phyloP scores from a whole-genome alignment of 2,113 vertebrate species.

The Actenoides hombroni region DNA sequence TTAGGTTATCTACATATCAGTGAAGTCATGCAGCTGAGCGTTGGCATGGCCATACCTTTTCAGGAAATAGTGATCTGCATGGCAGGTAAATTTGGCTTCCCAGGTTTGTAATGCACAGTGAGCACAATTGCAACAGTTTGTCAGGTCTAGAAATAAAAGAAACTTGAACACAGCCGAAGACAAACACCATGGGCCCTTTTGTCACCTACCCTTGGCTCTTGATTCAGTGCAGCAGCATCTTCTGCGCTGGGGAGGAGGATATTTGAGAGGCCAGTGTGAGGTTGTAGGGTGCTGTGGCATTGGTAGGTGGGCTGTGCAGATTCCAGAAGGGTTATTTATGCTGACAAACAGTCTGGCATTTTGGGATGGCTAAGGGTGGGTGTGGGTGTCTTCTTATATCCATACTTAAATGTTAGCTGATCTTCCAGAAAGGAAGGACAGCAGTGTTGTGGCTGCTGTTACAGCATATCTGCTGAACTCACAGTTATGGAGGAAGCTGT shows the following conservation, averaged over 20 bases:
- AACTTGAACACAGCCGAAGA: fast-evolving
- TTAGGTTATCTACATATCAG: neutral
- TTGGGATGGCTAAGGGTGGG: neutral
- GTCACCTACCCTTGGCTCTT: neutral
- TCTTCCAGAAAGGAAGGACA: neutral
- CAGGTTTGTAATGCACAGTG: fast-evolving
- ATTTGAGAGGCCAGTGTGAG: neutral
- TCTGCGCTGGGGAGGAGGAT: neutral
- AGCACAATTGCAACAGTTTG: neutral
- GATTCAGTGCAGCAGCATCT: neutral
- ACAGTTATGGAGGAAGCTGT: fast-evolving
- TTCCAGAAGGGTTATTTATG: neutral
- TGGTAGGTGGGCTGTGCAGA: neutral
- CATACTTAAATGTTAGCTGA: neutral
- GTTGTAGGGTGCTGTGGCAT: neutral
- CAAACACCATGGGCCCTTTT: neutral
- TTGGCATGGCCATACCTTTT: neutral
- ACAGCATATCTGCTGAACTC: neutral
- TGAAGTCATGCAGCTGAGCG: neutral
- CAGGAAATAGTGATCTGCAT: fast-evolving
- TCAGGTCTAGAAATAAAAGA: neutral
- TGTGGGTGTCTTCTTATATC: neutral
- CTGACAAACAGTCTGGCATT: neutral
- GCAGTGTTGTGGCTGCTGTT: neutral
- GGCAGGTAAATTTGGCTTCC: neutral